These are phyloP conservation scores for Crenuchus spilurus DNA, from an alignment of 2,797 vertebrate species.

Conservation along the genomic window DNA sequence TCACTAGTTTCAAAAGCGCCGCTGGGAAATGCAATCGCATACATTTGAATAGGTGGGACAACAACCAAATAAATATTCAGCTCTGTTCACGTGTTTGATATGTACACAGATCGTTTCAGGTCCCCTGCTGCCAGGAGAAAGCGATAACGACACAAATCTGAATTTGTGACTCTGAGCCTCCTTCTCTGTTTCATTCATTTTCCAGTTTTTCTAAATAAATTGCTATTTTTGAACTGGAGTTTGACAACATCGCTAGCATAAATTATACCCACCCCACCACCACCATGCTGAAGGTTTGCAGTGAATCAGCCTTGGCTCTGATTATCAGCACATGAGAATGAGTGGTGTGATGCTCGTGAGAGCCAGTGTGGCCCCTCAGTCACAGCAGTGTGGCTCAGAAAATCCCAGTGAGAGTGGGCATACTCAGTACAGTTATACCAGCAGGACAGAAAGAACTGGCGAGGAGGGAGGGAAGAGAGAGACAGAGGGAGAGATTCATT, in stretches of 20 bases:
- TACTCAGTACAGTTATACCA: slow-evolving; percentile 6
- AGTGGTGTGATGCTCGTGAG: slow-evolving; percentile 19
- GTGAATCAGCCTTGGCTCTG: slow-evolving; percentile 3
- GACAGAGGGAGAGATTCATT: slow-evolving; percentile 22
- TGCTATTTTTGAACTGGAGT: slow-evolving; percentile 15
- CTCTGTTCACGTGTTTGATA: slow-evolving; percentile 45
- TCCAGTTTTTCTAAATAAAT: slow-evolving; percentile 32
- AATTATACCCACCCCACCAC: slow-evolving; percentile 4
- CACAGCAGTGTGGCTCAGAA: slow-evolving; percentile 29
- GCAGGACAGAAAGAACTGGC: neutral
- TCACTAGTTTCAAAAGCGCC: slow-evolving; percentile 28
- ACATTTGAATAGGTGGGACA: slow-evolving; percentile 39
- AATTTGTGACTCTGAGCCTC: slow-evolving; percentile 23
- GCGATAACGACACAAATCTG: slow-evolving; percentile 9
- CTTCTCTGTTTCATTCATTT: slow-evolving; percentile 3
- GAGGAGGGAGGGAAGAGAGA: slow-evolving; percentile 21
- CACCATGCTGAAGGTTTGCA: slow-evolving; percentile 4
- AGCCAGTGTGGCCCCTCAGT: slow-evolving; percentile 7
- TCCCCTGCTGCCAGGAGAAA: slow-evolving; percentile 2
- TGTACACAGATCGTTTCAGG: slow-evolving; percentile 18
- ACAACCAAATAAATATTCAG: slow-evolving; percentile 47
- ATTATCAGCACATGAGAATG: slow-evolving; percentile 29
- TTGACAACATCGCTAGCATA: slow-evolving; percentile 12
- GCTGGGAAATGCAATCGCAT: slow-evolving; percentile 33
- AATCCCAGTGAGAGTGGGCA: slow-evolving; percentile 13